Conservation (phyloP, 2,113 vertebrate genomes). For the Etheostoma cragini region DNA sequence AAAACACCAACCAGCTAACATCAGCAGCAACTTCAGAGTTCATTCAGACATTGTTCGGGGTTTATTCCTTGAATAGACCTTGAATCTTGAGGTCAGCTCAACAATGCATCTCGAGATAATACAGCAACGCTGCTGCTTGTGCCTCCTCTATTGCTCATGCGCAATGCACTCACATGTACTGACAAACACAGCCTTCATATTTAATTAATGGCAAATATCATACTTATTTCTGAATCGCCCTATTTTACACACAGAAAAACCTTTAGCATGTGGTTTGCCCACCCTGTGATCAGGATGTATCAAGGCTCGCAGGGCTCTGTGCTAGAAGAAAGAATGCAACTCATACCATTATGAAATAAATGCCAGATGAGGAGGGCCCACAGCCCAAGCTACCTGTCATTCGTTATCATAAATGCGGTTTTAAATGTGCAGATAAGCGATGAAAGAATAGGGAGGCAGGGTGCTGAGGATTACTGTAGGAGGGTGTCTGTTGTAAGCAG, state of each 20-base stretch:
- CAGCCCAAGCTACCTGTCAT: conserved; percentile 76
- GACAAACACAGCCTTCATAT: conserved; percentile 16
- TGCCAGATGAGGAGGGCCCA: conserved; percentile 62
- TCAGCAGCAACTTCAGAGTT: conserved; percentile 34
- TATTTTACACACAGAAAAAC: conserved; percentile 55
- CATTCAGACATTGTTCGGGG: conserved; percentile 33
- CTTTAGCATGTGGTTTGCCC: conserved; percentile 53
- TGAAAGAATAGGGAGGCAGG: conserved; percentile 76
- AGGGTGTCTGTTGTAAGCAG: conserved; percentile 75
- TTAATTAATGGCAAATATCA: conserved; percentile 21
- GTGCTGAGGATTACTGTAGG: conserved; percentile 66
- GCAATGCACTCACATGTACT: conserved; percentile 29
- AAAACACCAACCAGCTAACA: conserved; percentile 24
- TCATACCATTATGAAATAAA: conserved; percentile 75
- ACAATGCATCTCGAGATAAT: conserved; percentile 6
- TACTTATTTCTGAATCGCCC: conserved; percentile 45
- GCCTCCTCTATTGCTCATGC: conserved; percentile 10
- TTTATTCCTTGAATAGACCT: conserved; percentile 43
- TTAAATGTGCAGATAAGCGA: conserved; percentile 81
- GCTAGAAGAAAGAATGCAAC: conserved; percentile 71
- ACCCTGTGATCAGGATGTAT: conserved; percentile 61
- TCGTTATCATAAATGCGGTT: conserved; percentile 79
- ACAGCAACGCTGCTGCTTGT: conserved; percentile 2
- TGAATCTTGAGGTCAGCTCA: conserved; percentile 13
- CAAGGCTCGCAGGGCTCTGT: conserved; percentile 28